These are phyloP conservation scores for Grammomys surdaster DNA, from an alignment of 2,113 vertebrate species.

Conservation along the genomic window DNA sequence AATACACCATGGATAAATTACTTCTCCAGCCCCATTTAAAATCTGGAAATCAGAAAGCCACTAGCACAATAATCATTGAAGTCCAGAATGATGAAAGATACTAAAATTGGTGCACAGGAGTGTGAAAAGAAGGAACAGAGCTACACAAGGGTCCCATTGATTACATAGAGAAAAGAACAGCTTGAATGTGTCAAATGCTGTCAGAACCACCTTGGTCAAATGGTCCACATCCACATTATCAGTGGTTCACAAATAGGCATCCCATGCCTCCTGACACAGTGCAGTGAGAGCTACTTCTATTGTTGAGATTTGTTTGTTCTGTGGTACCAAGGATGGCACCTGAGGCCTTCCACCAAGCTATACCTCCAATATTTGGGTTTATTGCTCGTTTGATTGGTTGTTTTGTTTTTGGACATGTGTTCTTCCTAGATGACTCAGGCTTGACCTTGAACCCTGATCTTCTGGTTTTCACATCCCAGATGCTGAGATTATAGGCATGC, in stretches of 20 bases:
- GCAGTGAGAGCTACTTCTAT: background rate
- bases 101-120: background rate
- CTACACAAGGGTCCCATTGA: background rate
- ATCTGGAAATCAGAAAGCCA: background rate
- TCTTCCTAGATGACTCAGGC: background rate
- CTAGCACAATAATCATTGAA: background rate
- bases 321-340: no score
- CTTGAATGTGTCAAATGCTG: background rate
- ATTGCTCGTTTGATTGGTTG: background rate
- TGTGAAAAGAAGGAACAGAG: background rate
- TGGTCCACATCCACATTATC: fast-evolving
- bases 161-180: background rate
- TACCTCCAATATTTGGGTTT: background rate
- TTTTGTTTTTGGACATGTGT: background rate
- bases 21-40: background rate
- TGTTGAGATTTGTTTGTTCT: background rate
- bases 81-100: constrained; percentile 1
- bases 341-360: background rate
- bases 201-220: background rate
- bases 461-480: background rate
- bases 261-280: fast-evolving
- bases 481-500: background rate
- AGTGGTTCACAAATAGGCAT: fast-evolving
- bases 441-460: background rate
- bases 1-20: background rate